Percentiles rank a stretch among this genome's conserved stretches.
These are phyloP conservation scores for Cairina moschata DNA, from an alignment of 2,113 vertebrate species.

Conservation along the genomic window DNA sequence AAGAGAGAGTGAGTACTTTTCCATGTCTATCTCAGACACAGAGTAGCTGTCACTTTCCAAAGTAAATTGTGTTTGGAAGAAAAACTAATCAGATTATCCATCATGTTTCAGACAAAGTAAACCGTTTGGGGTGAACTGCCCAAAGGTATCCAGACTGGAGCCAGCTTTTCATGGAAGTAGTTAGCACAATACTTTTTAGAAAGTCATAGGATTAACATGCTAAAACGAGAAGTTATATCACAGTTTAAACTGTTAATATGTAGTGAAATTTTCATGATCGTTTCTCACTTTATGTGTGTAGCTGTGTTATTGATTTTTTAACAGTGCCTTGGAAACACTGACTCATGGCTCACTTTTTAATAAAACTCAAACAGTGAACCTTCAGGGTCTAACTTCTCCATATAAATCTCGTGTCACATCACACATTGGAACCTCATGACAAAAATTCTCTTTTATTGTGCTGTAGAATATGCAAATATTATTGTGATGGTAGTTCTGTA, in stretches of 20 bases:
- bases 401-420: slow-evolving; percentile 14
- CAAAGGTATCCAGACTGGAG: neutral
- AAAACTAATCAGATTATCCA: slow-evolving; percentile 1
- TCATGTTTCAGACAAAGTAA: neutral
- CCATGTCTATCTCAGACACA: neutral
- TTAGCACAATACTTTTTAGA: neutral
- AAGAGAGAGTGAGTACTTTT: neutral
- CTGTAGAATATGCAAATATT: neutral
- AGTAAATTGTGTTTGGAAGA: neutral
- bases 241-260: neutral
- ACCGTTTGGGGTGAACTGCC: neutral
- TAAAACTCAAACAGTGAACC: neutral
- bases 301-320: slow-evolving; percentile 2
- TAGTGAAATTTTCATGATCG: neutral
- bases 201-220: neutral
- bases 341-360: neutral
- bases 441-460: neutral
- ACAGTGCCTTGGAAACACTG: neutral
- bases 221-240: neutral
- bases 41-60: neutral
- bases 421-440: neutral
- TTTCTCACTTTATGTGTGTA: slow-evolving; percentile 6
- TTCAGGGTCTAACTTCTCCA: neutral
- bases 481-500: neutral
- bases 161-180: neutral